phyloP scores from a whole-genome alignment of 2,888 invertebrate genomes.

The Rhimphoctona megacephalus region DNA sequence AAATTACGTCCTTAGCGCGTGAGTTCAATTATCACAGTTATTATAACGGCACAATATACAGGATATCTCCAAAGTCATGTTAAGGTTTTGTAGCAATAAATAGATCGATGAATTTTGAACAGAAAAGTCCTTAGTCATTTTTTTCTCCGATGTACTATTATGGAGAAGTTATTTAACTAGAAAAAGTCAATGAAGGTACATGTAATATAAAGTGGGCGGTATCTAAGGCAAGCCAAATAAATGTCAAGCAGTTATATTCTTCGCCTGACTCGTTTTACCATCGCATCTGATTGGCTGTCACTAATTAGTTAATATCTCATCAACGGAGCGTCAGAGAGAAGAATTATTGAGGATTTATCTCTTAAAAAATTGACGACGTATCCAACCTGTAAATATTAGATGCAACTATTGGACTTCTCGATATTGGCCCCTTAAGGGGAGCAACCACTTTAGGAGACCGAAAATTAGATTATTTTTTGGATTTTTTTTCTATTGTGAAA shows the following conservation, averaged over 20 bases:
- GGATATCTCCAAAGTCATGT: neutral
- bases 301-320: neutral
- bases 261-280: no score
- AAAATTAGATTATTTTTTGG: no score
- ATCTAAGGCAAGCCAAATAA: no score
- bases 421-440: neutral
- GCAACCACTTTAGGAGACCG: no score
- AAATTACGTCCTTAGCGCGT: neutral
- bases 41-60: neutral
- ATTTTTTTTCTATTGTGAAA: no score
- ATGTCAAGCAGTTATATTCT: no score
- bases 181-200: no score
- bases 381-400: neutral
- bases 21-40: neutral
- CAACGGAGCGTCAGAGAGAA: neutral
- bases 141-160: neutral
- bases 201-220: no score
- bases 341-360: neutral
- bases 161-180: neutral
- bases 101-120: neutral
- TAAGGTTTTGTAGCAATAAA: neutral
- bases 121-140: neutral
- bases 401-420: neutral
- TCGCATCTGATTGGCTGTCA: no score
- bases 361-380: neutral